Evolutionary conservation across 2,797 vertebrate genomes (phyloP).

Genomic region (Tapirus indicus): DNA sequence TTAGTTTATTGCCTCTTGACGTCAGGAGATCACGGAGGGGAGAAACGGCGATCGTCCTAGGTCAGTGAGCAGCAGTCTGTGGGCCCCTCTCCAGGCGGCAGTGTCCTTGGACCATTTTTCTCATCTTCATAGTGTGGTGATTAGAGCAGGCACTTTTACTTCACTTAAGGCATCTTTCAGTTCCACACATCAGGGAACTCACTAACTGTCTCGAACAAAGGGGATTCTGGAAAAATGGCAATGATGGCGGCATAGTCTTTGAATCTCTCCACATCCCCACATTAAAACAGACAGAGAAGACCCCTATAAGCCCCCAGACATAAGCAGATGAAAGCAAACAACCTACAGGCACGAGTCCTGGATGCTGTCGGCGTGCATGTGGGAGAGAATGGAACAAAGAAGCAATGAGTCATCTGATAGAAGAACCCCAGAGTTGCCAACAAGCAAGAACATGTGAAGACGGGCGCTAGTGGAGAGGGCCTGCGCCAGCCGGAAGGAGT

Average conservation of each 20-base stretch:
- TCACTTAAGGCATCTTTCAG: background rate
- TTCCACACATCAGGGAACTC: background rate
- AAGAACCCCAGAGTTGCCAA: background rate
- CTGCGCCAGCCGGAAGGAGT: background rate
- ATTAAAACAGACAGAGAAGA: background rate
- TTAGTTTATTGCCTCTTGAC: background rate
- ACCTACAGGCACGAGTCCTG: background rate
- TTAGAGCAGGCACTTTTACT: background rate
- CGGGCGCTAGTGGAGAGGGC: fast-evolving
- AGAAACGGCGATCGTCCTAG: background rate
- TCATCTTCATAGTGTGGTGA: background rate
- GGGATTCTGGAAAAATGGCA: background rate
- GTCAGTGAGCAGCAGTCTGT: background rate
- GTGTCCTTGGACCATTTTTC: background rate
- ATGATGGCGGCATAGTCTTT: background rate
- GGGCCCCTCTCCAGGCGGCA: background rate
- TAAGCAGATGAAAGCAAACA: background rate
- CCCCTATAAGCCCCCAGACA: background rate
- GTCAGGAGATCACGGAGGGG: background rate
- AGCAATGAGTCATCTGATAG: background rate
- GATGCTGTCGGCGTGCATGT: too few relatives aligned
- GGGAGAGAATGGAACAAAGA: background rate
- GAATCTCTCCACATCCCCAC: background rate
- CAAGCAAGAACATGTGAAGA: background rate
- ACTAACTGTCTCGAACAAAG: background rate